Evolutionary conservation across 2,797 vertebrate genomes (phyloP).

Genomic region (Cyprinodon diabolis): DNA sequence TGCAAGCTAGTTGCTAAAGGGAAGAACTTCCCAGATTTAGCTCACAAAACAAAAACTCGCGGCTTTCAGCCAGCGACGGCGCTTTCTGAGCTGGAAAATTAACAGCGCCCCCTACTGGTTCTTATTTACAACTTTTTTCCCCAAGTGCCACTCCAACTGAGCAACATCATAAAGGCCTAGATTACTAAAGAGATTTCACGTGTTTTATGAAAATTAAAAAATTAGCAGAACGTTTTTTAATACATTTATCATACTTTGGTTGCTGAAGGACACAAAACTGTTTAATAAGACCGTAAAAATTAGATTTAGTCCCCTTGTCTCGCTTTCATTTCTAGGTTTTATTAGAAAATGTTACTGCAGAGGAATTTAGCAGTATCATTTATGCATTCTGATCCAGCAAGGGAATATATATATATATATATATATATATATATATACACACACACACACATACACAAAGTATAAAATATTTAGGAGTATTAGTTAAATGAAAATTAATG

Average conservation of each 20-base stretch:
- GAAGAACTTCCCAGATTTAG: not conserved
- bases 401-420: no score
- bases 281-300: no score
- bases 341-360: not conserved
- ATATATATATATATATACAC: no score
- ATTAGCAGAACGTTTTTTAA: no score
- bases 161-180: not conserved
- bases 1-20: not conserved
- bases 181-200: not conserved
- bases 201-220: not conserved
- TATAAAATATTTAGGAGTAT: not conserved
- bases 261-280: not conserved
- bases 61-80: not conserved
- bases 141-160: no score
- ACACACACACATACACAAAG: no score
- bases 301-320: no score
- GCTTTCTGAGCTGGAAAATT: not conserved
- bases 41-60: conserved; percentile 15
- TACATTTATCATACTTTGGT: not conserved
- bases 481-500: not conserved
- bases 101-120: not conserved
- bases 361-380: no score
- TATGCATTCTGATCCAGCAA: not conserved
- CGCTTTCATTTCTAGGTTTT: no score
- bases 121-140: not conserved